phyloP scores from a whole-genome alignment of 1,140 invertebrate species.

The Magallana gigas region DNA sequence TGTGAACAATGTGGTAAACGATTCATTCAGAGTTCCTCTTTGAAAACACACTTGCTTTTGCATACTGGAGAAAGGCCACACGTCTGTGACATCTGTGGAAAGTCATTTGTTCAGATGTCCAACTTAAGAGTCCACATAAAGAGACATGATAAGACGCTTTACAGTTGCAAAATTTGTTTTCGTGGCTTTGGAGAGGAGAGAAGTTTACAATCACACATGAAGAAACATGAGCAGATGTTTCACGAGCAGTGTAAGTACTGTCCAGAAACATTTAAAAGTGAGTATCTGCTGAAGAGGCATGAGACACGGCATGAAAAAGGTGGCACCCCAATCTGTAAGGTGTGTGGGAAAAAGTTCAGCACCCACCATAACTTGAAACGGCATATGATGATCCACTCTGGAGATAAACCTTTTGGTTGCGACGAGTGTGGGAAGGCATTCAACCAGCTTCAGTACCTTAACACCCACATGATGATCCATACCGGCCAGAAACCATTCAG shows the following conservation, averaged over 20 bases:
- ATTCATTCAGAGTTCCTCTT: not conserved
- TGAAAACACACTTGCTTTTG: slow-evolving; percentile 11
- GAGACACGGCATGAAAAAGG: slow-evolving; percentile 92
- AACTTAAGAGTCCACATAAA: not conserved
- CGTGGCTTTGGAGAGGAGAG: not conserved
- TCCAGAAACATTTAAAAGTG: slow-evolving; percentile 15
- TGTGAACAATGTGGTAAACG: slow-evolving; percentile 16
- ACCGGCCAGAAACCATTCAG: slow-evolving; percentile 37
- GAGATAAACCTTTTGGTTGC: slow-evolving; percentile 79
- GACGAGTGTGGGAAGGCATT: slow-evolving; percentile 90
- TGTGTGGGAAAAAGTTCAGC: slow-evolving; percentile 59
- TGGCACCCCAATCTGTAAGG: slow-evolving; percentile 75
- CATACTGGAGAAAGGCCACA: slow-evolving; percentile 35
- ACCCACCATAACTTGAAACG: not conserved
- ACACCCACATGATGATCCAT: slow-evolving; percentile 88
- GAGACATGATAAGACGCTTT: not conserved
- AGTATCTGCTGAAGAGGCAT: slow-evolving; percentile 84
- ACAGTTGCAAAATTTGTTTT: slow-evolving; percentile 38
- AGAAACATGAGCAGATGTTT: not conserved
- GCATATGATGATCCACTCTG: slow-evolving; percentile 86
- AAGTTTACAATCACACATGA: not conserved
- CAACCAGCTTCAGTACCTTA: slow-evolving; percentile 93
- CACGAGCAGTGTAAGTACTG: slow-evolving; percentile 37
- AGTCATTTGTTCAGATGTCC: not conserved
- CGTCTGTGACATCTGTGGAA: slow-evolving; percentile 34